A percentile compares a stretch with the other conserved stretches of the same genome.
Evolutionary conservation across 2,113 vertebrate genomes (phyloP).

Genomic region (Ailuropoda melanoleuca): DNA sequence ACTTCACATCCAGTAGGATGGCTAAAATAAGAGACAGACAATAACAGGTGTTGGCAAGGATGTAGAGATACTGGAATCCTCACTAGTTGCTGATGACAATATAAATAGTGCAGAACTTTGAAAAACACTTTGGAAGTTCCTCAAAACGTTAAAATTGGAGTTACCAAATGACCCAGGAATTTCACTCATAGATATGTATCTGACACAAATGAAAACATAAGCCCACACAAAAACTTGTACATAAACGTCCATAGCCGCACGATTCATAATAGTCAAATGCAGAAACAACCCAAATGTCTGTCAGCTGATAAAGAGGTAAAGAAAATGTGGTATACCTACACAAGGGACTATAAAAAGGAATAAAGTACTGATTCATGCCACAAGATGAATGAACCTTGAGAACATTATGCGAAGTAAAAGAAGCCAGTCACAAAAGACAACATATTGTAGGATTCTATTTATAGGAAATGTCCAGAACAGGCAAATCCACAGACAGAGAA

Average conservation of each 20-base stretch:
- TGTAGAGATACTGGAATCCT: neutral
- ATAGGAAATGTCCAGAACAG: neutral
- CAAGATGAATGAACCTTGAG: neutral
- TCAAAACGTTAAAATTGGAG: neutral
- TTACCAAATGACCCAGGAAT: neutral
- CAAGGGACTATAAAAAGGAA: neutral
- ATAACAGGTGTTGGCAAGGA: neutral
- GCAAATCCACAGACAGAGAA: neutral
- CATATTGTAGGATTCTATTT: neutral
- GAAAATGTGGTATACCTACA: neutral
- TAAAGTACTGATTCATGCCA: neutral
- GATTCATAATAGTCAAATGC: neutral
- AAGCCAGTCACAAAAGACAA: slow-evolving; percentile 23
- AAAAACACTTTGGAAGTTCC: neutral
- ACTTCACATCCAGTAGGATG: neutral
- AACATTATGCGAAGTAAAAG: neutral
- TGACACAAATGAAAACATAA: slow-evolving; percentile 23
- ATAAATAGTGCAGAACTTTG: neutral
- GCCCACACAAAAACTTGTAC: neutral
- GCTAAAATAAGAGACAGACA: neutral
- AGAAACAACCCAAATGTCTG: neutral
- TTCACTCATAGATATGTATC: neutral
- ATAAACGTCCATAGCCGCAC: neutral
- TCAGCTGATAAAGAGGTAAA: neutral
- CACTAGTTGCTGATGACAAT: neutral